These are phyloP conservation scores for Amblyjoppa proteus DNA, from an alignment of 2,888 invertebrate genomes.

Conservation along the genomic window DNA sequence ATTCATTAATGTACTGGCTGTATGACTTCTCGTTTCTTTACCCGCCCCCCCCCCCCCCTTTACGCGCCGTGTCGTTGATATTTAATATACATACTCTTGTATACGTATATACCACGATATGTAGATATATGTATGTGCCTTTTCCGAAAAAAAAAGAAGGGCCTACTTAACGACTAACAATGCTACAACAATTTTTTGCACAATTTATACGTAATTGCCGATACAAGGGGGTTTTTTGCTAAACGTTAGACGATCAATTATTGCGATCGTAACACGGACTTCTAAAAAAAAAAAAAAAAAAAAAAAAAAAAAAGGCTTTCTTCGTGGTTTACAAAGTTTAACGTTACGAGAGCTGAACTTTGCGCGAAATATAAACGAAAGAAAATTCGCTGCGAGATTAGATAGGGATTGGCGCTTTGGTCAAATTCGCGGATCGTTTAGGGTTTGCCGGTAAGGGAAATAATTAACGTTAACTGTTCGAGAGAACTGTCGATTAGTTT, in stretches of 20 bases:
- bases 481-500: background rate
- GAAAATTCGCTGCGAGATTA: constrained; percentile 18
- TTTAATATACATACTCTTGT: constrained; percentile 67
- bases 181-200: constrained; percentile 76
- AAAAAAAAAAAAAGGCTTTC: constrained; percentile 38
- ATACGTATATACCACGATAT: constrained; percentile 69
- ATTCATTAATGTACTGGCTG: constrained; percentile 28
- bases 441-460: constrained; percentile 7
- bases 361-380: constrained; percentile 14
- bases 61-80: constrained; percentile 60
- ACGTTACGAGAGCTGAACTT: background rate
- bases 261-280: constrained; percentile 30
- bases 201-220: constrained; percentile 77
- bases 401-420: constrained; percentile 20
- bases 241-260: constrained; percentile 62
- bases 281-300: constrained; percentile 16
- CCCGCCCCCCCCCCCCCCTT: constrained; percentile 36
- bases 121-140: constrained; percentile 76
- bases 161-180: constrained; percentile 74
- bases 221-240: constrained; percentile 73
- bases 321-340: constrained; percentile 28
- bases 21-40: constrained; percentile 47
- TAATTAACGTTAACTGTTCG: constrained; percentile 1
- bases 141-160: constrained; percentile 72
- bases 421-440: constrained; percentile 10